Evolutionary conservation across 2,113 vertebrate species (phyloP).

Genomic region (Gallinago paraguaiae): DNA sequence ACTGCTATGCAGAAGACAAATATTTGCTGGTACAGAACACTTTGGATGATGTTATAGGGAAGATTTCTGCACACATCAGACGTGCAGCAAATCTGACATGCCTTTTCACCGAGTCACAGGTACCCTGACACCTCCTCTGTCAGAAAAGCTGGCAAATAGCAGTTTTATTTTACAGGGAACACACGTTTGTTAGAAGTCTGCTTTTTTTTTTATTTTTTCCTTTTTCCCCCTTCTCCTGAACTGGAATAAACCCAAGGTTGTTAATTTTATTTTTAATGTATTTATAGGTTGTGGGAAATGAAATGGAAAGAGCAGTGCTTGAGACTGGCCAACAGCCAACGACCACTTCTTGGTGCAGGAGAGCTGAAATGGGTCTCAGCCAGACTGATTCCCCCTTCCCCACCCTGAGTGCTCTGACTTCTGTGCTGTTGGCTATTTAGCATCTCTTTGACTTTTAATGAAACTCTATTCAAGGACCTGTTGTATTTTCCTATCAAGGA

Average conservation of each 20-base stretch:
- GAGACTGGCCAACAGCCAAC: not conserved
- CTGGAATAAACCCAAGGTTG: not conserved
- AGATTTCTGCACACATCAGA: not conserved
- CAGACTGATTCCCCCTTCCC: not conserved
- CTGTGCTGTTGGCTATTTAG: not conserved
- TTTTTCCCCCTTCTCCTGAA: not conserved
- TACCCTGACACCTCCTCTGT: not conserved
- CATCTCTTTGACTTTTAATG: not conserved
- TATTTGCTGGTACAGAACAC: slow-evolving; percentile 24
- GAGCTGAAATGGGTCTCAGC: not conserved
- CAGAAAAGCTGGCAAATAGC: not conserved
- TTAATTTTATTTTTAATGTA: slow-evolving; percentile 34
- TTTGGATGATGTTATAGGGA: not conserved
- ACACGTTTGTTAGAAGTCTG: not conserved
- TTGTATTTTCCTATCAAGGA: slow-evolving; percentile 8
- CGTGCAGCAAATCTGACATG: not conserved
- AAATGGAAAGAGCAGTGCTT: not conserved
- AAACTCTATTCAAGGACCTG: not conserved
- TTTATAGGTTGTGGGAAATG: slow-evolving; percentile 21
- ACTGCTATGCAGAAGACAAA: slow-evolving; percentile 25
- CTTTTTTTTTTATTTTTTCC: too few relatives aligned
- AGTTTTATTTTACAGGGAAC: not conserved
- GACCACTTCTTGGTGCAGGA: not conserved
- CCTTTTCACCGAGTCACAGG: not conserved
- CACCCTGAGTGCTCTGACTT: not conserved